These are phyloP conservation scores for Bombyx mandarina DNA, from an alignment of 1,140 invertebrate species.

Conservation along the genomic window DNA sequence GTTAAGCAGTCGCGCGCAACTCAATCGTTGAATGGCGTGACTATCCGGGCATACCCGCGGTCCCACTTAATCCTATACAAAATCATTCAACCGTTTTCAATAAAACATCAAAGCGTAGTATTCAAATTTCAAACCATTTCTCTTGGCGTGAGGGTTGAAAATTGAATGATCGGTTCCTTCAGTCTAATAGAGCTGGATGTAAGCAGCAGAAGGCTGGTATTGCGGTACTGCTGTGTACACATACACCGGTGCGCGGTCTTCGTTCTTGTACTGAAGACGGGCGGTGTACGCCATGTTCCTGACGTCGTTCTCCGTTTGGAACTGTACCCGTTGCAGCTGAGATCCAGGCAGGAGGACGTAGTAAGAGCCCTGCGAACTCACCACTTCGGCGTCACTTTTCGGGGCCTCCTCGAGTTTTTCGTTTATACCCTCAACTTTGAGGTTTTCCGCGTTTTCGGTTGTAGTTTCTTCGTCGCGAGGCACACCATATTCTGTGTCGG, in stretches of 20 bases:
- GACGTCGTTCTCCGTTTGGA: slow-evolving; percentile 51
- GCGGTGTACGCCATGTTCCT: slow-evolving; percentile 62
- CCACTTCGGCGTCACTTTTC: slow-evolving; percentile 39
- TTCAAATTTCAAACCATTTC: too few relatives aligned
- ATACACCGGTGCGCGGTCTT: slow-evolving; percentile 51
- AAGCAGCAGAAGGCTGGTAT: slow-evolving; percentile 40
- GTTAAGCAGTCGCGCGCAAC: too few relatives aligned
- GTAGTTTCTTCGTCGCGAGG: slow-evolving; percentile 17
- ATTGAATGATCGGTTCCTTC: too few relatives aligned
- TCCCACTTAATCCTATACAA: too few relatives aligned
- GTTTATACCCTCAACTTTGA: slow-evolving; percentile 23
- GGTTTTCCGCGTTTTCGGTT: slow-evolving; percentile 20
- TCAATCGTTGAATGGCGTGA: too few relatives aligned
- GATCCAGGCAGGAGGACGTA: slow-evolving; percentile 49
- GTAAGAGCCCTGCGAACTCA: slow-evolving; percentile 48
- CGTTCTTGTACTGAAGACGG: slow-evolving; percentile 47
- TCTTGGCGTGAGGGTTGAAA: too few relatives aligned
- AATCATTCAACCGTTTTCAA: too few relatives aligned
- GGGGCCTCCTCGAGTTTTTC: slow-evolving; percentile 35
- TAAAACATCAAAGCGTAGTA: too few relatives aligned
- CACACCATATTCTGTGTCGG: slow-evolving; percentile 20
- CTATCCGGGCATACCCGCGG: too few relatives aligned
- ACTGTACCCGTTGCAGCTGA: slow-evolving; percentile 53
- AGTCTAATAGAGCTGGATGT: slow-evolving; percentile 32
- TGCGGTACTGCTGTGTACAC: slow-evolving; percentile 49